A percentile compares a stretch with the other conserved stretches of the same genome.
Conservation (phyloP, 2,888 invertebrate genomes). For the Andricus quercusramuli region DNA sequence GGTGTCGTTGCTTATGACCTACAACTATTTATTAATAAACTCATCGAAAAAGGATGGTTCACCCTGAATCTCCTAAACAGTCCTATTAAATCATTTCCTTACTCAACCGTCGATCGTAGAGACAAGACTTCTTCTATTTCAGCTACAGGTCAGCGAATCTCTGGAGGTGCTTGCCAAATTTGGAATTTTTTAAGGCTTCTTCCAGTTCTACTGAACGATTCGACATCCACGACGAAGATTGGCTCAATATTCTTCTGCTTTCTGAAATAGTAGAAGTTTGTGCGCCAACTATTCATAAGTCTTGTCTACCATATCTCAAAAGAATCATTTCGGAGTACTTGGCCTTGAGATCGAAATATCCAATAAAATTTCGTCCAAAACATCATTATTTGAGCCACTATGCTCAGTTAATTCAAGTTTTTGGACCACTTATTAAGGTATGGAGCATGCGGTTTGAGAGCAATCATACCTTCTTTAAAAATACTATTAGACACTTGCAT, state of each 20-base stretch:
- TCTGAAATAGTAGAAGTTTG: constrained; percentile 58
- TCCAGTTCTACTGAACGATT: constrained; percentile 50
- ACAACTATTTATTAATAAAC: constrained; percentile 43
- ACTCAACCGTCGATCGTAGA: constrained; percentile 48
- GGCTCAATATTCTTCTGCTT: constrained; percentile 51
- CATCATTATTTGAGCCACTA: constrained; percentile 56
- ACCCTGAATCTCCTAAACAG: constrained; percentile 45
- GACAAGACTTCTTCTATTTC: constrained; percentile 51
- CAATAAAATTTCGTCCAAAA: constrained; percentile 52
- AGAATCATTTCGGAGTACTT: constrained; percentile 53
- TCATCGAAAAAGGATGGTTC: constrained; percentile 52
- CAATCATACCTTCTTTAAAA: constrained; percentile 62
- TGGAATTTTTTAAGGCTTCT: constrained; percentile 53
- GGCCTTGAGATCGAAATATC: constrained; percentile 46
- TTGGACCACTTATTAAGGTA: constrained; percentile 56
- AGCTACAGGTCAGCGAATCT: constrained; percentile 42
- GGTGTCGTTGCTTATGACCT: constrained; percentile 50
- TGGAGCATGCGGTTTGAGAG: constrained; percentile 61
- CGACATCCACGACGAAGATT: constrained; percentile 49
- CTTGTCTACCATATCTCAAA: constrained; percentile 48
- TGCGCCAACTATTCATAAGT: constrained; percentile 56
- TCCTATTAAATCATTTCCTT: constrained; percentile 43
- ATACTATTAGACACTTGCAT: constrained; percentile 37
- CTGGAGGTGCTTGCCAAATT: constrained; percentile 53
- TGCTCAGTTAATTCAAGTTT: constrained; percentile 49